These are phyloP conservation scores for Dendroctonus ponderosae DNA, from an alignment of 1,140 invertebrate genomes.

Conservation along the genomic window DNA sequence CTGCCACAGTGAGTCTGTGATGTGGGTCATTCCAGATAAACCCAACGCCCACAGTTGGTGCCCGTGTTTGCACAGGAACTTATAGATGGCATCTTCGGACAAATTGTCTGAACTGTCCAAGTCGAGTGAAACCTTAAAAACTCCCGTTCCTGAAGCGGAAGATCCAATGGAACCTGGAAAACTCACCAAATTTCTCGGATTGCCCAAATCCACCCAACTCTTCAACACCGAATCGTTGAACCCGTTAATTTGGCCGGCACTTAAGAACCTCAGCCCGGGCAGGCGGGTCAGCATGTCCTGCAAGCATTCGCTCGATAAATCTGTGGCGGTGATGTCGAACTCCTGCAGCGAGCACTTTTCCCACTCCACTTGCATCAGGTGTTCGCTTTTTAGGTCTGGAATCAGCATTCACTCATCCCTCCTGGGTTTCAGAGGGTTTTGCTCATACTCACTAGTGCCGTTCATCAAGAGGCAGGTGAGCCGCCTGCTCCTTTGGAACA, in stretches of 20 bases:
- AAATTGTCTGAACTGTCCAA: conserved; percentile 94
- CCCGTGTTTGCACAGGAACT: conserved; percentile 87
- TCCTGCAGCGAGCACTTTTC: conserved; percentile 93
- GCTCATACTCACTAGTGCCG: conserved; percentile 77
- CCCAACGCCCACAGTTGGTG: conserved; percentile 83
- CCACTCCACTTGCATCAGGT: conserved; percentile 96
- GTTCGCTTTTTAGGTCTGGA: conserved; percentile 81
- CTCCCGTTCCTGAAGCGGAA: no score
- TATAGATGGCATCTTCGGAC: conserved; percentile 86
- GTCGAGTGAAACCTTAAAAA: conserved; percentile 78
- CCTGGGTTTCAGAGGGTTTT: background rate
- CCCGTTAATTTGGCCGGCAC: conserved; percentile 94
- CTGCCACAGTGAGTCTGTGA: conserved; percentile 96
- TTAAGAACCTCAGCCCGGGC: conserved; percentile 84
- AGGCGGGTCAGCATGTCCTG: conserved; percentile 89
- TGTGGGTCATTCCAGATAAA: conserved; percentile 94
- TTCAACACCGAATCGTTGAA: conserved; percentile 94
- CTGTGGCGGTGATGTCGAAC: conserved; percentile 94
- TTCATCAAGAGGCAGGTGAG: conserved; percentile 92
- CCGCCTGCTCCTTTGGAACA: conserved; percentile 91
- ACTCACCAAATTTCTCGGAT: conserved; percentile 57
- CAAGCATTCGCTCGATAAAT: conserved; percentile 90
- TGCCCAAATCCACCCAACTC: conserved; percentile 85
- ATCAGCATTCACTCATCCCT: conserved; percentile 13
- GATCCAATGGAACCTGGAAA: no score